A percentile compares a stretch with the other conserved stretches of the same genome.
Conservation (phyloP, 2,888 invertebrate genomes). For the Syrista parreyssii region DNA sequence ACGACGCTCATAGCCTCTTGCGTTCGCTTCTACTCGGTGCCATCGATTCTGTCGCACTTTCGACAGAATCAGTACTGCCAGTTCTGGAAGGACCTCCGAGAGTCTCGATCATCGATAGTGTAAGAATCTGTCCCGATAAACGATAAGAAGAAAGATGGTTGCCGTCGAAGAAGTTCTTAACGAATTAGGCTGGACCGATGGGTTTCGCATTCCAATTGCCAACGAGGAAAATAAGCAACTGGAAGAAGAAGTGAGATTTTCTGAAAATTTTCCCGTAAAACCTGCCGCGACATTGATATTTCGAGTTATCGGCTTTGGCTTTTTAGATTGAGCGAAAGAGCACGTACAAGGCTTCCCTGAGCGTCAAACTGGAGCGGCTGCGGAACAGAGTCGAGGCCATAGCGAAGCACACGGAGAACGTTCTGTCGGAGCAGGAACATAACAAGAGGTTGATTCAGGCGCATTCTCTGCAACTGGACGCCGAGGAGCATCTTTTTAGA, state of each 20-base stretch:
- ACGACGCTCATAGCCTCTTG: too few relatives aligned
- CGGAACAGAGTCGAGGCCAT: slow-evolving; percentile 65
- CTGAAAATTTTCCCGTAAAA: too few relatives aligned
- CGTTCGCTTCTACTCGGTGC: too few relatives aligned
- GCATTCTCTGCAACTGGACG: slow-evolving; percentile 76
- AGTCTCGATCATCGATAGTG: too few relatives aligned
- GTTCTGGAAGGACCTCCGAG: too few relatives aligned
- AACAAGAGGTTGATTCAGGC: slow-evolving; percentile 76
- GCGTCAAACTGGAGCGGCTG: slow-evolving; percentile 65
- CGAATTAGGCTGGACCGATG: slow-evolving; percentile 80
- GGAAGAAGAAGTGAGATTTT: slow-evolving; percentile 67
- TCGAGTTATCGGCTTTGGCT: neutral
- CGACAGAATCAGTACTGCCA: too few relatives aligned
- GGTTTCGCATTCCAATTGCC: slow-evolving; percentile 83
- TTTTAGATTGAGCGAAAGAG: slow-evolving; percentile 66
- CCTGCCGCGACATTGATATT: too few relatives aligned
- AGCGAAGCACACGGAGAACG: slow-evolving; percentile 68
- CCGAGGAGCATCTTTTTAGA: slow-evolving; percentile 74
- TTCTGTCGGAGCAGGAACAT: slow-evolving; percentile 69
- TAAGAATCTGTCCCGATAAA: too few relatives aligned
- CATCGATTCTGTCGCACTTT: too few relatives aligned
- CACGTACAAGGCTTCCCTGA: slow-evolving; percentile 67
- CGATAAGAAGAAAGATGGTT: slow-evolving; percentile 38
- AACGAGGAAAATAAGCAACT: slow-evolving; percentile 76
- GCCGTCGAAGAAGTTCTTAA: slow-evolving; percentile 74